Evolutionary conservation across 2,113 vertebrate genomes (phyloP).

Genomic region (Ochotona princeps): DNA sequence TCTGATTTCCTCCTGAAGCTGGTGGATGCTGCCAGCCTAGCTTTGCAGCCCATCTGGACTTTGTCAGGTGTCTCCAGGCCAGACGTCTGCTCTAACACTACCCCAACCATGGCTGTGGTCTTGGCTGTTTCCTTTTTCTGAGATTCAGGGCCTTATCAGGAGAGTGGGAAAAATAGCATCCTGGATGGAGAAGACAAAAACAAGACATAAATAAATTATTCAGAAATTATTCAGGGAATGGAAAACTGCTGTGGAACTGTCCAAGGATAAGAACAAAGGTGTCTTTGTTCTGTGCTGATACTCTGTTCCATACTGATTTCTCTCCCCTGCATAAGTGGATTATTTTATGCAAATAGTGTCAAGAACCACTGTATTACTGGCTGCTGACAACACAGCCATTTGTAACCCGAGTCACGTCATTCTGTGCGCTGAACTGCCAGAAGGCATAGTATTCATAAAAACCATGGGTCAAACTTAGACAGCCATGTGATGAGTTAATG

Average conservation of each 20-base stretch:
- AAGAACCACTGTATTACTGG: conserved; percentile 43
- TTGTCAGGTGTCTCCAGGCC: rapidly evolving
- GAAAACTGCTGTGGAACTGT: not conserved
- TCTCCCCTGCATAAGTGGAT: conserved; percentile 24
- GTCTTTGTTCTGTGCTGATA: not conserved
- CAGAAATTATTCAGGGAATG: not conserved
- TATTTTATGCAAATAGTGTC: conserved; percentile 38
- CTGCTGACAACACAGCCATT: conserved; percentile 59
- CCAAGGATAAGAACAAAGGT: not conserved
- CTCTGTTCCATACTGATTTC: conserved; percentile 49
- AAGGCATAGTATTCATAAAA: conserved; percentile 59
- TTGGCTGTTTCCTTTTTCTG: not conserved
- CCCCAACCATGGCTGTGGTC: rapidly evolving
- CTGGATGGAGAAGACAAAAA: not conserved
- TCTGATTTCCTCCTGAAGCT: not conserved
- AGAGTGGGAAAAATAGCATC: not conserved
- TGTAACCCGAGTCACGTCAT: conserved; percentile 52
- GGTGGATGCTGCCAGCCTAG: rapidly evolving
- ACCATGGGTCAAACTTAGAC: conserved; percentile 34
- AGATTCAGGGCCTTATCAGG: not conserved
- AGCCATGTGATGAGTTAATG: not conserved
- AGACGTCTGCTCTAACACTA: not conserved
- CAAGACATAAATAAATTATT: conserved; percentile 42
- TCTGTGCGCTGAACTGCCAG: conserved; percentile 38
- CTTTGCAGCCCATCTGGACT: no score